Base-by-base conservation (phyloP, 92 coral and sea anemone species). In the Scolanthus callimorphus region DNA sequence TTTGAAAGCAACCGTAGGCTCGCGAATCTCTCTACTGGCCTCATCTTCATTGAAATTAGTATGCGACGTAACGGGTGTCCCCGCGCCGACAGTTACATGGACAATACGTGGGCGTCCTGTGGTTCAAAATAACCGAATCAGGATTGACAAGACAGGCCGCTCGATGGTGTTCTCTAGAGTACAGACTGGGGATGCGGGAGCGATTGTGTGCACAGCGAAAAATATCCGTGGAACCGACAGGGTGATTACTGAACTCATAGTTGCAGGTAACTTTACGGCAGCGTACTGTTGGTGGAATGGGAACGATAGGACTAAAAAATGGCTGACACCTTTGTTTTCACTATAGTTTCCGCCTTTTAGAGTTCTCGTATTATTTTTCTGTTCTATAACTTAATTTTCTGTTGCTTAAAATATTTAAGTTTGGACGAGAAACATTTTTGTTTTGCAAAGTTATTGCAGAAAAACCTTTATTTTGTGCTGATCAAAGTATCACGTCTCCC, bases 151-250 rank as follows among this genome's bases (percentile, higher is more conserved):
- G 2, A 29, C 48, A 44, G 54, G 39, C 11, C 20, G 49, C 19
- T 51, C 43, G 3, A 13, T 68, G 38, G 58, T 61, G 10, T 24
- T 68, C 3, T n/a, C 29, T 24, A 68, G 27, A 20, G 31, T 68
- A 17, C 62, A 28, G 13, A 17, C 8, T 1, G 48, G 57, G 22
- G 39, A 55, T 27, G 21, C 74, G 10, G 58, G 30, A 17, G 52
- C 31, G 17, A 27, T 46, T 17, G 34, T 79, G 30, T 94, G 99
- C 39, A 67, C 73, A 31, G 99, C 99, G 22, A 73, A 31, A 4
- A 94, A 84, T 20, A 65, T 61, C 19, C 75, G 85, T 27, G 99
- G 99, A 30, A 57, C 57, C 11, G 88, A 49, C 9, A 90, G 95
- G 23, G 6, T 34, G 41, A 34, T 34, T 34, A 34, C 41, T 34